Evolutionary conservation across 2,113 vertebrate genomes (phyloP).

Genomic region (Cyprinodon variegatus): DNA sequence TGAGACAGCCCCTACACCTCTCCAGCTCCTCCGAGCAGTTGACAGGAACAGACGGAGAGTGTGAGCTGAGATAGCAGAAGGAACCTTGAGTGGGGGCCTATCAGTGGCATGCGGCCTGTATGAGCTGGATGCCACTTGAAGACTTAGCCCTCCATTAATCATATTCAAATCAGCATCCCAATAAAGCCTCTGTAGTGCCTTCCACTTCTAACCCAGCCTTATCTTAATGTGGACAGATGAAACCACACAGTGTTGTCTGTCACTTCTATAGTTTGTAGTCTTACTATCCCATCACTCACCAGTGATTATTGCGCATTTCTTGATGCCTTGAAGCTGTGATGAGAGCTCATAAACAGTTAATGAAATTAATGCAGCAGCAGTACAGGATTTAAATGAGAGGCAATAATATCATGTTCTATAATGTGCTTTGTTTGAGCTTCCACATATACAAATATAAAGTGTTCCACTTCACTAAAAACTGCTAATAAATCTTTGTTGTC

Average conservation of each 20-base stretch:
- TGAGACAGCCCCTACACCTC: constrained; percentile 23
- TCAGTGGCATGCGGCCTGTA: constrained; percentile 56
- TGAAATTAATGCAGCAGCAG: constrained; percentile 36
- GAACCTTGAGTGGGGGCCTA: constrained; percentile 61
- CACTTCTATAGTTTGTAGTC: constrained; percentile 44
- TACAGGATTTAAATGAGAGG: constrained; percentile 27
- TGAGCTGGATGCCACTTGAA: constrained; percentile 69
- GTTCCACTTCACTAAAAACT: constrained; percentile 7
- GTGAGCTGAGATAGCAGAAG: constrained; percentile 54
- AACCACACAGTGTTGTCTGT: constrained; percentile 56
- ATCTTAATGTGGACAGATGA: constrained; percentile 76
- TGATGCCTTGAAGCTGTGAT: constrained; percentile 30
- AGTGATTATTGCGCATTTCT: constrained; percentile 47
- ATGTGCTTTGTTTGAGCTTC: neutral
- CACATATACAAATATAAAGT: constrained; percentile 11
- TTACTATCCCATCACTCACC: constrained; percentile 49
- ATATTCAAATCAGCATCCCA: constrained; percentile 74
- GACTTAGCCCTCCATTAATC: constrained; percentile 75
- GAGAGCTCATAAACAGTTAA: constrained; percentile 44
- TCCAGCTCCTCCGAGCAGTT: constrained; percentile 39
- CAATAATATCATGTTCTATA: neutral
- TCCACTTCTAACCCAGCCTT: constrained; percentile 56
- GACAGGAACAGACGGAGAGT: constrained; percentile 46
- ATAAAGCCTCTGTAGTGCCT: constrained; percentile 57
- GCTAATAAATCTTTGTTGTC: constrained; percentile 16